These are phyloP conservation scores for Characodon lateralis DNA, from an alignment of 2,797 vertebrate species.

Conservation along the genomic window DNA sequence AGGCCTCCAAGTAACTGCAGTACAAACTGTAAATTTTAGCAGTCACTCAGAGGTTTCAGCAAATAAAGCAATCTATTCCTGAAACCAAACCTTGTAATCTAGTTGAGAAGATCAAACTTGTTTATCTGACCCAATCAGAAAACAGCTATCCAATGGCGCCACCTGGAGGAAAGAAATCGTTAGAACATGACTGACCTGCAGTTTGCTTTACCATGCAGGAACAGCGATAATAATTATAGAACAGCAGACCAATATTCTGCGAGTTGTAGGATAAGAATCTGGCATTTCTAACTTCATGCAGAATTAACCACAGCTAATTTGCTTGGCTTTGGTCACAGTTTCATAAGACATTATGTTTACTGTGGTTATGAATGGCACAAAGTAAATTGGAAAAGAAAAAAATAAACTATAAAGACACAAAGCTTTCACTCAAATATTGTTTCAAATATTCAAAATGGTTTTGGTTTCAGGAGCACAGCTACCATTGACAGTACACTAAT, in stretches of 20 bases:
- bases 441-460: constrained; percentile 46
- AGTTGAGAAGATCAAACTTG: neutral
- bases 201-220: neutral
- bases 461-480: constrained; percentile 53
- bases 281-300: neutral
- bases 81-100: constrained; percentile 37
- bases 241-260: neutral
- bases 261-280: neutral
- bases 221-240: neutral
- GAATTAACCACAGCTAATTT: neutral
- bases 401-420: neutral
- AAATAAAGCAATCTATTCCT: constrained; percentile 59
- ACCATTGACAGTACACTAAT: constrained; percentile 81
- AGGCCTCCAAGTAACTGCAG: constrained; percentile 51
- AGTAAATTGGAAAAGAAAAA: neutral
- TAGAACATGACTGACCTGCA: neutral
- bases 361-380: neutral
- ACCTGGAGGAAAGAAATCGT: constrained; percentile 28
- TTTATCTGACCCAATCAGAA: constrained; percentile 26
- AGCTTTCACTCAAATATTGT: neutral
- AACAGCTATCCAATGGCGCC: constrained; percentile 16
- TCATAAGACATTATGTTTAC: neutral
- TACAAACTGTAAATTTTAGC: constrained; percentile 12
- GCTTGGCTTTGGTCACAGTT: neutral
- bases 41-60: constrained; percentile 52